phyloP scores from a whole-genome alignment of 2,113 vertebrate genomes.

The Clarias gariepinus region DNA sequence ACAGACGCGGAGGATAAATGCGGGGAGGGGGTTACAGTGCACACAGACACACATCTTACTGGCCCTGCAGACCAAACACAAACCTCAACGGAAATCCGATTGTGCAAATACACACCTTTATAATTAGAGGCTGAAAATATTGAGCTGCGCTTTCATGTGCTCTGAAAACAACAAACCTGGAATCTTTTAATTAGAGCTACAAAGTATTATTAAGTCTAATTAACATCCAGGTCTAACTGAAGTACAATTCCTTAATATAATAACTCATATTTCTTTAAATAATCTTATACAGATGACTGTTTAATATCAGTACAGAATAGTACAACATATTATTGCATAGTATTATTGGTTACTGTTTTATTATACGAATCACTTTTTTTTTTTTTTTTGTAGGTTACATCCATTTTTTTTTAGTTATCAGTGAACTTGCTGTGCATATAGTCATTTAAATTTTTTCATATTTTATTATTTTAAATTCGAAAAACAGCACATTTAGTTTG shows the following conservation, averaged over 20 bases:
- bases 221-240: background rate
- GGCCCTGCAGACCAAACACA: constrained; percentile 33
- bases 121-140: constrained; percentile 18
- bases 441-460: no score
- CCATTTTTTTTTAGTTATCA: no score
- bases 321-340: background rate
- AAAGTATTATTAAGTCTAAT: constrained; percentile 15
- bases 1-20: background rate
- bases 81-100: background rate
- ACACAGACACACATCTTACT: constrained; percentile 3
- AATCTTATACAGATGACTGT: background rate
- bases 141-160: constrained; percentile 9
- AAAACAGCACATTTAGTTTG: no score
- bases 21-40: background rate
- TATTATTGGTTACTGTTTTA: background rate
- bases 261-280: background rate
- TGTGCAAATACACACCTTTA: background rate
- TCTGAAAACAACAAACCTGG: constrained; percentile 31
- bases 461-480: no score
- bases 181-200: constrained; percentile 64
- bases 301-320: background rate
- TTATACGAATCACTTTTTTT: background rate
- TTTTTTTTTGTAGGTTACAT: no score
- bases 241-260: background rate
- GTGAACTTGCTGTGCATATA: no score